Evolutionary conservation across 2,888 invertebrate genomes (phyloP).

Genomic region (Scaptomyza parva): DNA sequence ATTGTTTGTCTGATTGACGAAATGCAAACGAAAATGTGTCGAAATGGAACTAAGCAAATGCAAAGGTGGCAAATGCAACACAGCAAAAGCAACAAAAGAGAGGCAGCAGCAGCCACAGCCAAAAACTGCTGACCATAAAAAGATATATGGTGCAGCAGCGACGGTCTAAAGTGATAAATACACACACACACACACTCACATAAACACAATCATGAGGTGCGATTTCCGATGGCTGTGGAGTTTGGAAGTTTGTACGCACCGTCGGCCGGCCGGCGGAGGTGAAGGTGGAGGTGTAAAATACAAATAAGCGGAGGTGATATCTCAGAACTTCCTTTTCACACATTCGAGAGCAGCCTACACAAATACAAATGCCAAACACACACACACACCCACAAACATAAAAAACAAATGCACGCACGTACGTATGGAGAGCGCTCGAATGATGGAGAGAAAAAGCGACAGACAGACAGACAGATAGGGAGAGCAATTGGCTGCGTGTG

Average conservation of each 20-base stretch:
- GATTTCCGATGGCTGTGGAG: conserved; percentile 56
- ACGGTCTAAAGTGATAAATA: conserved; percentile 57
- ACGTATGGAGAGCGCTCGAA: conserved; percentile 10
- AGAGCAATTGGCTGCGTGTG: conserved; percentile 18
- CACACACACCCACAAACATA: conserved; percentile 7
- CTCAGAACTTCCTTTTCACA: conserved; percentile 81
- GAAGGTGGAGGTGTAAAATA: conserved; percentile 62
- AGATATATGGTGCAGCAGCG: conserved; percentile 46
- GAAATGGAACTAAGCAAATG: conserved; percentile 79
- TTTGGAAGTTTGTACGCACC: neutral
- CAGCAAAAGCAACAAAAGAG: conserved; percentile 22
- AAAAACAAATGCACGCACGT: conserved; percentile 14
- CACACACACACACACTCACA: conserved; percentile 13
- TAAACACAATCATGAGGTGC: conserved; percentile 43
- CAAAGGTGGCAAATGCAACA: conserved; percentile 70
- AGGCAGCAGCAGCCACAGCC: conserved; percentile 30
- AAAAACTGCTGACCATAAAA: conserved; percentile 63
- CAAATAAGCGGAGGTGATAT: conserved; percentile 81
- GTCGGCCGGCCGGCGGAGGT: conserved; percentile 19
- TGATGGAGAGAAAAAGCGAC: conserved; percentile 4
- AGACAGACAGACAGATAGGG: conserved; percentile 11
- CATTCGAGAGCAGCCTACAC: conserved; percentile 73
- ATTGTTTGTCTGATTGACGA: conserved; percentile 79
- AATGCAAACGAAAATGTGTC: conserved; percentile 79
- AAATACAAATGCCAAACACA: conserved; percentile 44